phyloP scores from a whole-genome alignment of 2,113 vertebrate species.

The Oncorhynchus kisutch region DNA sequence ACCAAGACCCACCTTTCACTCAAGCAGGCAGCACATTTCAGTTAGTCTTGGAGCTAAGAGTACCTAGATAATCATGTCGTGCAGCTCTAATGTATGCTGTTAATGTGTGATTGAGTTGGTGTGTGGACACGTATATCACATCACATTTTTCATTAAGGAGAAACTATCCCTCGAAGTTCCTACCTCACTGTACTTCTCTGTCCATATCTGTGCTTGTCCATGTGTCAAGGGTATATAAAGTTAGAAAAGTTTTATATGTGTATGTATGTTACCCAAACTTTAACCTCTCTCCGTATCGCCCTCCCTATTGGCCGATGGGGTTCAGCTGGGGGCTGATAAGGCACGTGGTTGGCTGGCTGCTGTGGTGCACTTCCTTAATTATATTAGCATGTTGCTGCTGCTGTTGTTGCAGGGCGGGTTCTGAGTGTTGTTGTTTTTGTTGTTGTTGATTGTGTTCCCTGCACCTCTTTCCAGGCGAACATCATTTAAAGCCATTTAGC shows the following conservation, averaged over 20 bases:
- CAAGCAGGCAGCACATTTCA: too few species aligned
- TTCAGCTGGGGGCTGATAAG: constrained; percentile 57
- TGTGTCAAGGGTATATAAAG: constrained; percentile 52
- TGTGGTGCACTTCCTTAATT: constrained; percentile 40
- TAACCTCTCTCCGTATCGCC: not conserved
- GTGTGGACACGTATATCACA: too few species aligned
- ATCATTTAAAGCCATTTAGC: constrained; percentile 80
- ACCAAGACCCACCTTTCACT: too few species aligned
- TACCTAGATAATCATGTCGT: too few species aligned
- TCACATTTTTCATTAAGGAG: too few species aligned
- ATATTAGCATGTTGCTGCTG: constrained; percentile 49
- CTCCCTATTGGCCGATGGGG: constrained; percentile 16
- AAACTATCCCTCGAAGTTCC: too few species aligned
- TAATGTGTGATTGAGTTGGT: too few species aligned
- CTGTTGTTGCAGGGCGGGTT: constrained; percentile 43
- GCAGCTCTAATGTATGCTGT: too few species aligned
- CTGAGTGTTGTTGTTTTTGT: constrained; percentile 33
- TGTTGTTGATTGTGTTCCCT: constrained; percentile 29
- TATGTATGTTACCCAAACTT: constrained; percentile 29
- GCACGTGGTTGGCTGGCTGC: constrained; percentile 38
- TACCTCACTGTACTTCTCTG: constrained; percentile 27
- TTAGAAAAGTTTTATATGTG: not conserved
- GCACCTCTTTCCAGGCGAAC: constrained; percentile 71
- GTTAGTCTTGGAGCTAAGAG: too few species aligned
- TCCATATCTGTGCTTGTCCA: constrained; percentile 52